phyloP scores from a whole-genome alignment of 1,140 invertebrate genomes.

The Calosoma granatense region DNA sequence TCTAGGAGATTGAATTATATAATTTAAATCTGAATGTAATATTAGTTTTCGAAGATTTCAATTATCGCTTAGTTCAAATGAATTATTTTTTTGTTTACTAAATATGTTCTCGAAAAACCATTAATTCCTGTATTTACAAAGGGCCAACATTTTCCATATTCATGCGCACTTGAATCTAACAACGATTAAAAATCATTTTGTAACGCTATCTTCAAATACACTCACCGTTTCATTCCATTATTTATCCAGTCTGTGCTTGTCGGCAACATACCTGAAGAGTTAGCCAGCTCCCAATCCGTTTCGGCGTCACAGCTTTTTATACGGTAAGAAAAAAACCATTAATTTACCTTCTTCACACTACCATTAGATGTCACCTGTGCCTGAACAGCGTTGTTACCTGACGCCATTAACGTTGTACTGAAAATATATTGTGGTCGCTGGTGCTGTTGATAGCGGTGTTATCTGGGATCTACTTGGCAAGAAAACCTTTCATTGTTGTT shows the following conservation, averaged over 20 bases:
- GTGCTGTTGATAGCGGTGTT: neutral
- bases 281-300: neutral
- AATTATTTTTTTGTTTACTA: no score
- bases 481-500: neutral
- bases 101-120: no score
- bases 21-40: no score
- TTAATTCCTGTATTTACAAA: no score
- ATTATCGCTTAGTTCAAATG: no score
- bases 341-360: neutral
- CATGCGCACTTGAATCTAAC: no score
- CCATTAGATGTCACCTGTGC: neutral
- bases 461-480: neutral
- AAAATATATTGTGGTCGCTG: neutral
- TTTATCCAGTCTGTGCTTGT: neutral
- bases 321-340: neutral
- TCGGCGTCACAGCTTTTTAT: neutral
- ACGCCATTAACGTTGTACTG: neutral
- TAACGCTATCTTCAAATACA: neutral
- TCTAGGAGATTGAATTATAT: no score
- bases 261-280: neutral
- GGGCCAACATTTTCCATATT: no score
- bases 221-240: neutral
- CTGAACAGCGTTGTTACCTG: neutral
- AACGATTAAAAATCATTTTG: neutral
- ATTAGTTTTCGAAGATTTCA: no score